Evolutionary conservation across 1,140 invertebrate species (phyloP).

Genomic region (Arion vulgaris): DNA sequence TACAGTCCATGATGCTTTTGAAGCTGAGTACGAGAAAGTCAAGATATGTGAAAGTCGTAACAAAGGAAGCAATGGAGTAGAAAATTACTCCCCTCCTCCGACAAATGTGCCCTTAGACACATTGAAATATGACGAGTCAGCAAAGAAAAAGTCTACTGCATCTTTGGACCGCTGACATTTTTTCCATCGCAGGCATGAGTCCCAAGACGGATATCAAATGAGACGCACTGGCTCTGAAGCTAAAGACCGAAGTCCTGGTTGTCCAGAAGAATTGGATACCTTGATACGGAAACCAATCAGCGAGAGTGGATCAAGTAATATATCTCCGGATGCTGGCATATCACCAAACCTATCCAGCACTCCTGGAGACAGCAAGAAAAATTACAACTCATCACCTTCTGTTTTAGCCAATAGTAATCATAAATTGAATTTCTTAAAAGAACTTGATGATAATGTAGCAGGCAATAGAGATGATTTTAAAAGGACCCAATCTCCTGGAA

Average conservation of each 20-base stretch:
- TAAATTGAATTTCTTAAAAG: slow-evolving; percentile 21
- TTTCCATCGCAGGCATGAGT: slow-evolving; percentile 21
- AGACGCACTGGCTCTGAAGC: slow-evolving; percentile 27
- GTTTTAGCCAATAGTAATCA: slow-evolving; percentile 9
- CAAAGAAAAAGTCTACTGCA: slow-evolving; percentile 26
- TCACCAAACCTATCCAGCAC: neutral
- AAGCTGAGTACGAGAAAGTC: slow-evolving; percentile 20
- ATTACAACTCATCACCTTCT: neutral
- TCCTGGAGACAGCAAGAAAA: neutral
- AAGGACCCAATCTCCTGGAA: neutral
- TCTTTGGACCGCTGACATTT: slow-evolving; percentile 27
- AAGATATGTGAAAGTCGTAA: neutral
- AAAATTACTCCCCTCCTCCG: neutral
- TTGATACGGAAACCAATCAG: neutral
- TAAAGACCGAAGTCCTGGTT: slow-evolving; percentile 1
- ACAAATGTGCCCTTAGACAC: neutral
- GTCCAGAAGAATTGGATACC: neutral
- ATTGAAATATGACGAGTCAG: slow-evolving; percentile 16
- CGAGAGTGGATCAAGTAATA: neutral
- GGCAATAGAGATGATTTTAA: neutral
- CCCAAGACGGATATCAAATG: neutral
- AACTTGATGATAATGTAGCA: neutral
- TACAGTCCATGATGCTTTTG: slow-evolving; percentile 17
- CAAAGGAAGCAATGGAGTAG: slow-evolving; percentile 12
- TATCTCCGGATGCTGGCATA: neutral